A percentile compares a stretch with the other conserved stretches of the same genome.
These are phyloP conservation scores for Argentina silus DNA, from an alignment of 2,797 vertebrate genomes.

Conservation along the genomic window DNA sequence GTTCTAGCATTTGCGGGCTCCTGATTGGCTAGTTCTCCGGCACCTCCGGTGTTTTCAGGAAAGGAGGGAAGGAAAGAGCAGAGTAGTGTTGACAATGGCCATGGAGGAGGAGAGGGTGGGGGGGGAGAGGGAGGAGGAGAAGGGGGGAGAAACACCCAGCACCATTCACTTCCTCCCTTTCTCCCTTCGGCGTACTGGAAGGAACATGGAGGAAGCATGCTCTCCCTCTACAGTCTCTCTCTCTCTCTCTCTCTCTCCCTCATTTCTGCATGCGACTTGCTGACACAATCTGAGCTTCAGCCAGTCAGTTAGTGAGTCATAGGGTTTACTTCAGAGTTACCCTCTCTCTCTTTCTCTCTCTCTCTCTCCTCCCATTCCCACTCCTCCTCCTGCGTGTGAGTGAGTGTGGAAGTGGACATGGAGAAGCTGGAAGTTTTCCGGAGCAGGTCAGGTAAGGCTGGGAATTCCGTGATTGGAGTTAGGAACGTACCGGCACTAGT, in stretches of 20 bases:
- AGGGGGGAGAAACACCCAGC: constrained; percentile 34
- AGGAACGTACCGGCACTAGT: not conserved
- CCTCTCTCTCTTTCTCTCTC: not conserved
- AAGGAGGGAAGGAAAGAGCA: constrained; percentile 45
- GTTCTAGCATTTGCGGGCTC: not conserved
- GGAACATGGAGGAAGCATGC: constrained; percentile 40
- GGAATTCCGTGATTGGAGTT: not conserved
- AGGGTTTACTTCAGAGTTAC: constrained; percentile 13
- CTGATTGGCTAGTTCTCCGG: constrained; percentile 30
- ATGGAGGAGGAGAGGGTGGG: not conserved
- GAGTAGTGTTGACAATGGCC: constrained; percentile 43
- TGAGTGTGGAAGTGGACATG: constrained; percentile 29
- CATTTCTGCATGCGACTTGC: constrained; percentile 21
- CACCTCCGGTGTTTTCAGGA: constrained; percentile 37
- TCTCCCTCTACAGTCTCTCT: constrained; percentile 6
- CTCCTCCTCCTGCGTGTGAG: not conserved
- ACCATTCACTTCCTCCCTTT: constrained; percentile 46
- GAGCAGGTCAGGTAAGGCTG: constrained; percentile 49
- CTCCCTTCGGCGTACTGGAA: constrained; percentile 21
- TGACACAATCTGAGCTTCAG: constrained; percentile 25
- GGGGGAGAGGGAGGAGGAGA: constrained; percentile 5
- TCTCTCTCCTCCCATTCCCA: constrained; percentile 5
- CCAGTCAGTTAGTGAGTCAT: not conserved
- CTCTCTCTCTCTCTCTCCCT: constrained; percentile 19
- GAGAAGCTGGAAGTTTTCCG: constrained; percentile 50